Base-by-base conservation (phyloP, 2,113 vertebrate species). In the Anguilla japonica region DNA sequence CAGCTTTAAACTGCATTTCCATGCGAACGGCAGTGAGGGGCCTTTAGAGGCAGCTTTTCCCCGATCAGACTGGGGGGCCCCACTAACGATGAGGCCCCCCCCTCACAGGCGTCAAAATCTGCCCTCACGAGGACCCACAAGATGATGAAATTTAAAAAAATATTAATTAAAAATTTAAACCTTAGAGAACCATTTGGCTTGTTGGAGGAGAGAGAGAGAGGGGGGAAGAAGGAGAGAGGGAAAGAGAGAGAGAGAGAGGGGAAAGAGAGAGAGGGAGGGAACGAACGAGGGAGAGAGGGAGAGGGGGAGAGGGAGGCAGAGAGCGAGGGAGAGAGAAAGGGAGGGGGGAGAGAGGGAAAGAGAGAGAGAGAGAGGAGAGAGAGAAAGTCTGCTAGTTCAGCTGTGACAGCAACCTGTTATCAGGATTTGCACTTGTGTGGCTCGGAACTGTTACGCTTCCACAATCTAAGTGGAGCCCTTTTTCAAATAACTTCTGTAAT, bases 391-490 rank as follows among this genome's bases (percentile, higher is more conserved):
- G 85, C 83, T 84, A 83, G 71, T 86, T 88, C 81, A 82, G 83
- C 79, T 53, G 67, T 88, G 89, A 87, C 88, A 89, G 85, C 57
- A 75, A 78, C 85, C 57, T 34, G 87, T 90, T 83, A 79, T 82
- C 86, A 56, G 26, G 41, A 34, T 57, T 26, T 85, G 87, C 90
- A 89, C 90, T 88, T 82, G 88, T 16, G 60, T 8, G 79, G 60
- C 41, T 80, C 41, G 85, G 43, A 89, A 84, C 90, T 80, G 89
- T 86, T 90, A 89, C 87, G 90, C 91, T 91, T 90, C 91, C 91
- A 91, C 87, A 87, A 79, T 89, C 86, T 83, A 22, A 81, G n/a
- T 63, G 78, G 50, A 82, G 86, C 41, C 41, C 29, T 85, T 83
- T 60, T 79, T 14, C 50, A 56, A 85, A 43, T 82, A 87, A 88